phyloP scores from a whole-genome alignment of 2,797 vertebrate genomes.

The Eremophila alpestris region DNA sequence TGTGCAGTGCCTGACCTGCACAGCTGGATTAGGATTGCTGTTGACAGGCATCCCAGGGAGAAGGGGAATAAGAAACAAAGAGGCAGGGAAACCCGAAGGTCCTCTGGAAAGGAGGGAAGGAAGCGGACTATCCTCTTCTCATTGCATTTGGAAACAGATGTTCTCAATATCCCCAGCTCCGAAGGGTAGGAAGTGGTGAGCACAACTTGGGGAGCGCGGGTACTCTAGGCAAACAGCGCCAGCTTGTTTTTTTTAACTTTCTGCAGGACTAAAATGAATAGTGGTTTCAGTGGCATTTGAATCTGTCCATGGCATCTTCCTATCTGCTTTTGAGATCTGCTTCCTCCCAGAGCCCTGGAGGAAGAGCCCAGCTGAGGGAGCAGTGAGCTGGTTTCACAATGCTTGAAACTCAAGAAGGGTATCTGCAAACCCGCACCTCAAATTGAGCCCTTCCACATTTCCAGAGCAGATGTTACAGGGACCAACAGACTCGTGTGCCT shows the following conservation, averaged over 20 bases:
- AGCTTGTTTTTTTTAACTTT: neutral
- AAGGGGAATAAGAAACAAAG: slow-evolving; percentile 24
- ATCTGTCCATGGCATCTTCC: slow-evolving; percentile 33
- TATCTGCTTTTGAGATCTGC: slow-evolving; percentile 37
- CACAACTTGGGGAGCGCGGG: slow-evolving; percentile 1
- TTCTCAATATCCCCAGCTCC: slow-evolving; percentile 51
- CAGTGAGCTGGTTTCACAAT: neutral
- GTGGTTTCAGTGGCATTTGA: slow-evolving; percentile 51
- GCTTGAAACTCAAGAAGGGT: neutral
- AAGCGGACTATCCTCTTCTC: neutral
- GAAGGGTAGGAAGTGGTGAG: slow-evolving; percentile 59
- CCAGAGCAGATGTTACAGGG: slow-evolving; percentile 41
- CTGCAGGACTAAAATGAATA: slow-evolving; percentile 32
- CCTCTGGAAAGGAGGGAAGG: neutral
- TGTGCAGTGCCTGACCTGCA: neutral
- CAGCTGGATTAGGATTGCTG: slow-evolving; percentile 33
- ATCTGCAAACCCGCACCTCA: neutral
- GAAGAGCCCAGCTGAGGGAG: neutral
- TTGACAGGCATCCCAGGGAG: slow-evolving; percentile 22
- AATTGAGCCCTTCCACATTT: neutral
- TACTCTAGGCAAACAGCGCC: neutral
- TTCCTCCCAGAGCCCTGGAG: slow-evolving; percentile 30
- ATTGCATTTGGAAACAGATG: slow-evolving; percentile 25
- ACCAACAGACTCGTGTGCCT: neutral
- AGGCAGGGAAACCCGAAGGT: neutral